phyloP scores from a whole-genome alignment of 2,888 invertebrate species.

The Brenthis ino region DNA sequence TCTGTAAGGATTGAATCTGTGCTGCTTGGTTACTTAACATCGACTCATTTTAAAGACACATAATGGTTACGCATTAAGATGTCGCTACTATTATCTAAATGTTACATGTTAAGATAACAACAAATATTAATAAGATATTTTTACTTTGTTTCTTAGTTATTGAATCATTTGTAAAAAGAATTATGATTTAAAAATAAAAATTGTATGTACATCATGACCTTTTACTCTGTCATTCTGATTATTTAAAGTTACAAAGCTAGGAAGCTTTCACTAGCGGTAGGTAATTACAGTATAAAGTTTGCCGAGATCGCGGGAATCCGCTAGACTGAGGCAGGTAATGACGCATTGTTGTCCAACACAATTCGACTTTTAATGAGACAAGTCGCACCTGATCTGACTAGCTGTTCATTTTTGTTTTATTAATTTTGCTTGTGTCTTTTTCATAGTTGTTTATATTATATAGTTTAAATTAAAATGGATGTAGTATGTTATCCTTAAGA shows the following conservation, averaged over 20 bases:
- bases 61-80: background rate
- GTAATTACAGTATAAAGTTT: slow-evolving; percentile 57
- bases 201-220: background rate
- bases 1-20: slow-evolving; percentile 4
- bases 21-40: background rate
- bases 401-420: slow-evolving; percentile 19
- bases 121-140: too few species aligned
- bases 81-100: too few species aligned
- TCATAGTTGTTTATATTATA: background rate
- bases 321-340: slow-evolving; percentile 55
- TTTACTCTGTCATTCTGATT: slow-evolving; percentile 2
- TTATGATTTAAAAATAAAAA: too few species aligned
- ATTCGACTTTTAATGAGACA: slow-evolving; percentile 55
- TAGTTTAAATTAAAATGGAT: too few species aligned
- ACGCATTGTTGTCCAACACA: slow-evolving; percentile 63
- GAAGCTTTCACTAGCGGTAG: slow-evolving; percentile 64
- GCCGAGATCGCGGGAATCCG: slow-evolving; percentile 61
- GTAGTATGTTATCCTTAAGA: too few species aligned
- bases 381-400: slow-evolving; percentile 31
- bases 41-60: background rate
- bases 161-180: too few species aligned
- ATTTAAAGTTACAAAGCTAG: slow-evolving; percentile 26
- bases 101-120: background rate
- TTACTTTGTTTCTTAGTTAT: too few species aligned
- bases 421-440: background rate